A percentile compares a stretch with the other conserved stretches of the same genome.
Evolutionary conservation across 2,113 vertebrate genomes (phyloP).

Genomic region (Proterorhinus semilunaris): DNA sequence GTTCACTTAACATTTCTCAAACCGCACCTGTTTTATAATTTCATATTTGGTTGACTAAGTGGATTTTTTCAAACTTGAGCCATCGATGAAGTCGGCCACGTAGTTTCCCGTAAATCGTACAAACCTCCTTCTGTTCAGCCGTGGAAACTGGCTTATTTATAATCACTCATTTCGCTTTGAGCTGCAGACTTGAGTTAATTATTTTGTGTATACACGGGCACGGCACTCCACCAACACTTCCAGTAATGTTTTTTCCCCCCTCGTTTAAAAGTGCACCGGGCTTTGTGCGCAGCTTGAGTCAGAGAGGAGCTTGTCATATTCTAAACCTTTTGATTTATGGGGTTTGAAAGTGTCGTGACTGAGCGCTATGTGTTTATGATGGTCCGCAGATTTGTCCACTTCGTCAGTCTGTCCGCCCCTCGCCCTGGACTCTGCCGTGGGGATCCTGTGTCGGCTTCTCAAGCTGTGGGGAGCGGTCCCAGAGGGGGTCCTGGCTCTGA

Average conservation of each 20-base stretch:
- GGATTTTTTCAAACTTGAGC: neutral
- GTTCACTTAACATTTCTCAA: neutral
- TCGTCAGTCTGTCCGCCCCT: conserved; percentile 81
- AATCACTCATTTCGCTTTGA: conserved; percentile 30
- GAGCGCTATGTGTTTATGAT: neutral
- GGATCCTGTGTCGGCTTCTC: conserved; percentile 82
- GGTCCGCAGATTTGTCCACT: conserved; percentile 72
- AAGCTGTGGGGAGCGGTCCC: conserved; percentile 76
- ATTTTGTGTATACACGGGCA: conserved; percentile 20
- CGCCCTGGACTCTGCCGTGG: conserved; percentile 81
- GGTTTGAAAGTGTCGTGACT: neutral
- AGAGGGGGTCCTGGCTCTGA: conserved; percentile 71
- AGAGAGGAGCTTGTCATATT: conserved; percentile 5
- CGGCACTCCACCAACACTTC: neutral
- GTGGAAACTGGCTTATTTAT: conserved; percentile 30
- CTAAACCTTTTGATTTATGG: neutral
- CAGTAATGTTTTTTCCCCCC: conserved; percentile 28
- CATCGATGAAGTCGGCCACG: conserved; percentile 1
- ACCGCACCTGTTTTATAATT: neutral
- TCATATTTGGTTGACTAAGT: conserved; percentile 12
- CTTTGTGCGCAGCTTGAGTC: neutral
- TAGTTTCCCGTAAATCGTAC: conserved; percentile 28
- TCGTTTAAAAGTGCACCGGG: neutral
- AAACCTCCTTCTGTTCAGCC: conserved; percentile 21
- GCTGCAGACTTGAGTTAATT: conserved; percentile 28